A percentile compares a stretch with the other conserved stretches of the same genome.
These are phyloP conservation scores for Pseudocheirus occidentalis DNA, from an alignment of 2,797 vertebrate genomes.

Conservation along the genomic window DNA sequence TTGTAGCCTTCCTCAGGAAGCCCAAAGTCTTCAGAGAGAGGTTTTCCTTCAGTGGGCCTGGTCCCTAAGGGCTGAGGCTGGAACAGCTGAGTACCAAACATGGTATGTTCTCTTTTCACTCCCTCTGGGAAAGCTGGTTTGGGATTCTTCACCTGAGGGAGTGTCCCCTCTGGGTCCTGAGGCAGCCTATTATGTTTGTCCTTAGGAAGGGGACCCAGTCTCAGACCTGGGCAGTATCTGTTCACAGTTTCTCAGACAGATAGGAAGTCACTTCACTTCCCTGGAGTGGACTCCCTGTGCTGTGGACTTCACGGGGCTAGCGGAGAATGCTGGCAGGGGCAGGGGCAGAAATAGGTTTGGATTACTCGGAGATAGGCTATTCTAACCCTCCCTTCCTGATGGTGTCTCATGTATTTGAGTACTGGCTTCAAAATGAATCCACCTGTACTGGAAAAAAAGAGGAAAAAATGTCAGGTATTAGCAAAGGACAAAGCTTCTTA, in stretches of 20 bases:
- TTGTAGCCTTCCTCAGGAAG: slow-evolving; percentile 58
- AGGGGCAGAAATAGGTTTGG: neutral
- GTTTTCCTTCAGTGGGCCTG: neutral
- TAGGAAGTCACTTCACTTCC: neutral
- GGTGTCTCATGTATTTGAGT: neutral
- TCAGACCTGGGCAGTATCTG: neutral
- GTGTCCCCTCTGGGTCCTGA: slow-evolving; percentile 43
- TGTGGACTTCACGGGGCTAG: neutral
- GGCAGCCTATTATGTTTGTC: neutral
- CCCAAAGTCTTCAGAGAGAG: slow-evolving; percentile 16
- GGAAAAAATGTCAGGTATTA: neutral
- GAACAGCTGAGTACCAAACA: slow-evolving; percentile 73
- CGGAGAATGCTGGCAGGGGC: neutral
- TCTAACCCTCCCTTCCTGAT: neutral
- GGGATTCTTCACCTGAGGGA: neutral
- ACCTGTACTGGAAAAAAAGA: neutral
- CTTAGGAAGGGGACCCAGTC: neutral
- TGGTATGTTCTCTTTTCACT: slow-evolving; percentile 13
- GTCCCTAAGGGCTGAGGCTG: slow-evolving; percentile 45
- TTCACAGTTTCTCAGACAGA: neutral
- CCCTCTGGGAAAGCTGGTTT: neutral
- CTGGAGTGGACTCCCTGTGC: slow-evolving; percentile 15
- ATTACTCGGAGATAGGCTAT: neutral
- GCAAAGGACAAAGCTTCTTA: neutral
- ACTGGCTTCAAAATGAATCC: neutral